phyloP scores from a whole-genome alignment of 2,797 vertebrate species.

The Sebastes reedi region DNA sequence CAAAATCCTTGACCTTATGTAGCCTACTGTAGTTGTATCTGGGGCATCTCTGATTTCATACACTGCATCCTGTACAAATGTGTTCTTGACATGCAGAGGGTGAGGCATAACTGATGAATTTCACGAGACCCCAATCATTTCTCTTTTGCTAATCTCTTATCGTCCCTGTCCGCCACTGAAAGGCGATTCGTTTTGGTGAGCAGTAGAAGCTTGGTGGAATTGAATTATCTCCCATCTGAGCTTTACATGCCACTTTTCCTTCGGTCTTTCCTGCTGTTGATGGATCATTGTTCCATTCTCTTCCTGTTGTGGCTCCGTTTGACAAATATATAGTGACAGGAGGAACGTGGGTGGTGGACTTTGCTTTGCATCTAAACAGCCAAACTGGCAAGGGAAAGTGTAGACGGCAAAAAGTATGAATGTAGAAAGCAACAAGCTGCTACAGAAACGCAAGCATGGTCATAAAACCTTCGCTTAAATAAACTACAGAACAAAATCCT shows the following conservation, averaged over 20 bases:
- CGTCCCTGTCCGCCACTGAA: background rate
- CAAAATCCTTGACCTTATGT: background rate
- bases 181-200: slow-evolving; percentile 11
- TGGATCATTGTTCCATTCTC: slow-evolving; percentile 52
- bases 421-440: slow-evolving; percentile 6
- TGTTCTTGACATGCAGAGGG: background rate
- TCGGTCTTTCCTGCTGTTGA: slow-evolving; percentile 50
- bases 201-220: slow-evolving; percentile 10
- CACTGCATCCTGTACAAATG: background rate
- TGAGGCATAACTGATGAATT: background rate
- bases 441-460: background rate
- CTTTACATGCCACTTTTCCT: slow-evolving; percentile 39
- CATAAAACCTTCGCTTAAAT: slow-evolving; percentile 1
- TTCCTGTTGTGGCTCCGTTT: slow-evolving; percentile 59
- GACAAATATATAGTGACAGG: slow-evolving; percentile 32
- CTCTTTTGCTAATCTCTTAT: background rate
- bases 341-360: slow-evolving; percentile 23
- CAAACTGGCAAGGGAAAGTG: background rate
- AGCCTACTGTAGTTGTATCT: background rate
- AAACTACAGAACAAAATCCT: slow-evolving; percentile 16
- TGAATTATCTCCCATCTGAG: slow-evolving; percentile 40
- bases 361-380: background rate
- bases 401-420: background rate
- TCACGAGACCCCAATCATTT: background rate
- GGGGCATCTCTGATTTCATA: background rate